Evolutionary conservation across 2,113 vertebrate genomes (phyloP).

Genomic region (Accipiter virgatus): DNA sequence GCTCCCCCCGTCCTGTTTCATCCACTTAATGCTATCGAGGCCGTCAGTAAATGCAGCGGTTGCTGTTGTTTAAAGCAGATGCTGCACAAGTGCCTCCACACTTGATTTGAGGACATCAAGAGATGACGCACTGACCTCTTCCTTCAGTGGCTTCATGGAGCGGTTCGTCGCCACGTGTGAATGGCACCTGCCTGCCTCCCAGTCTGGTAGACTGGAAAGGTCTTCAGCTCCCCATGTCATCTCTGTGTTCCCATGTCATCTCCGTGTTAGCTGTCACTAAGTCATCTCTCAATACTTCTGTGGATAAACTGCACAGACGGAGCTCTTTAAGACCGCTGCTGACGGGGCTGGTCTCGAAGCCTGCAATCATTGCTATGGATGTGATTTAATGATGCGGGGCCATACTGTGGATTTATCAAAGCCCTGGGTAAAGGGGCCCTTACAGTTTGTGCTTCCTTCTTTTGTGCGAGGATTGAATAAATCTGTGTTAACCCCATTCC

Average conservation of each 20-base stretch:
- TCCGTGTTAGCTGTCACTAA: neutral
- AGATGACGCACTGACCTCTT: neutral
- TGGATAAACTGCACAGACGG: neutral
- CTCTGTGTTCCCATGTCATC: fast-evolving
- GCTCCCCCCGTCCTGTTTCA: neutral
- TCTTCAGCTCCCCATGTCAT: fast-evolving
- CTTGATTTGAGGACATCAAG: neutral
- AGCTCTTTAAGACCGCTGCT: fast-evolving
- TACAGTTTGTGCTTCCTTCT: neutral
- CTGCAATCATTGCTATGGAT: neutral
- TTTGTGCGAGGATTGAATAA: neutral
- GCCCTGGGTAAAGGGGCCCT: neutral
- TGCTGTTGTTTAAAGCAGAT: neutral
- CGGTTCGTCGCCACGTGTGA: fast-evolving
- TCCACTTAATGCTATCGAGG: neutral
- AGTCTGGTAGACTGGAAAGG: neutral
- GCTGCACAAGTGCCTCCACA: neutral
- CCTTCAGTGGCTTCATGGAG: neutral
- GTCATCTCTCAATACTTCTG: neutral
- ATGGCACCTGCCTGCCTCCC: neutral
- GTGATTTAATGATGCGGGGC: neutral
- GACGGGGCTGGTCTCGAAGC: fast-evolving
- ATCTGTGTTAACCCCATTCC: neutral
- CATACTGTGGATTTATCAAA: neutral
- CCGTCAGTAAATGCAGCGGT: fast-evolving